Evolutionary conservation across 2,888 invertebrate genomes (phyloP).

Genomic region (Cephus pulcher): DNA sequence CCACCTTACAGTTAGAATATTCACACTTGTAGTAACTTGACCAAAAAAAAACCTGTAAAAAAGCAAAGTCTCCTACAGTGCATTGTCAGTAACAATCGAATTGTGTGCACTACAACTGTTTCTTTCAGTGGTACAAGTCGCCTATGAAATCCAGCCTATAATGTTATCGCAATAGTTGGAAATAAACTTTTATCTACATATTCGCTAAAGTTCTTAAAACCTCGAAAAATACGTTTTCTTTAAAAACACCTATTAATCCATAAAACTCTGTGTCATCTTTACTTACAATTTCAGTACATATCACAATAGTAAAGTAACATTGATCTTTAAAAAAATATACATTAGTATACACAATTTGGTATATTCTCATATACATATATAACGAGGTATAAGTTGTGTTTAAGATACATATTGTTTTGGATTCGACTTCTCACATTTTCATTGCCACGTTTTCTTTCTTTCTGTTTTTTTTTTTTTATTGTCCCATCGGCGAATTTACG

Average conservation of each 20-base stretch:
- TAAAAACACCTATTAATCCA: neutral
- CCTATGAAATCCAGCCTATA: neutral
- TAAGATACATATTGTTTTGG: neutral
- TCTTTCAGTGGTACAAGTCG: neutral
- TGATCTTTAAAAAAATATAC: constrained; percentile 7
- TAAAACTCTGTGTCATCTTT: neutral
- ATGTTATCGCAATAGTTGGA: neutral
- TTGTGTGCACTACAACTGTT: neutral
- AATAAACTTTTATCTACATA: neutral
- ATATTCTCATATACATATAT: neutral
- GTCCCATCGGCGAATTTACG: neutral
- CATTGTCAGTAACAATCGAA: neutral
- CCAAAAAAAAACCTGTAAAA: no score
- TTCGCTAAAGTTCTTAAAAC: neutral
- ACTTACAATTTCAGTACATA: neutral
- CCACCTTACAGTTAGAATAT: neutral
- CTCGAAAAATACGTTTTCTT: no score
- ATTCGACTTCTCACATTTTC: neutral
- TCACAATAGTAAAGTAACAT: neutral
- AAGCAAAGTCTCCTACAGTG: neutral
- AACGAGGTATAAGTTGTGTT: neutral
- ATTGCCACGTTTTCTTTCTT: neutral
- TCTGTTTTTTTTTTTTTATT: neutral
- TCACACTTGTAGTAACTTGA: no score
- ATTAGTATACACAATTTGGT: neutral